Conservation (phyloP, 2,797 vertebrate genomes). For the Sebastolobus alascanus region DNA sequence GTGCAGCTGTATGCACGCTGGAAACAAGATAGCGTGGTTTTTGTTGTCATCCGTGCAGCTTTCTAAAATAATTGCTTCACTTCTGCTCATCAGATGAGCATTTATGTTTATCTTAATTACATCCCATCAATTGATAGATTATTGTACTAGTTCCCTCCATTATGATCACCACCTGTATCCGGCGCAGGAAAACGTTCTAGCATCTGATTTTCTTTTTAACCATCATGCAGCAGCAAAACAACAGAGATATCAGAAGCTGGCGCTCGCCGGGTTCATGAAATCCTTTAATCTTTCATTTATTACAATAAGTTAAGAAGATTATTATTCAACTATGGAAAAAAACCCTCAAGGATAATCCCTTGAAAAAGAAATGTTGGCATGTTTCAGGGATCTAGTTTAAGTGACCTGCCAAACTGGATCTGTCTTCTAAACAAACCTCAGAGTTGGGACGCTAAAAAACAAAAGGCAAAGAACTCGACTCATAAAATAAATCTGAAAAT, state of each 20-base stretch:
- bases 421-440: constrained; percentile 61
- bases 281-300: constrained; percentile 86
- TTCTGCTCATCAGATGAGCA: constrained; percentile 41
- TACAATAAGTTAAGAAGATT: constrained; percentile 85
- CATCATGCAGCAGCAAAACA: constrained; percentile 54
- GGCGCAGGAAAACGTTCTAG: constrained; percentile 7
- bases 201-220: constrained; percentile 42
- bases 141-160: constrained; percentile 30
- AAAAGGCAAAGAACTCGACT: constrained; percentile 1
- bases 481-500: background rate
- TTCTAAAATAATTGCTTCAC: constrained; percentile 55
- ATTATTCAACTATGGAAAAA: constrained; percentile 84
- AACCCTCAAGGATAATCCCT: constrained; percentile 78
- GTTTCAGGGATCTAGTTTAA: constrained; percentile 67
- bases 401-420: constrained; percentile 67
- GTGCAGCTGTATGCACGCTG: constrained; percentile 80
- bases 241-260: constrained; percentile 72
- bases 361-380: constrained; percentile 74
- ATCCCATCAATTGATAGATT: constrained; percentile 50
- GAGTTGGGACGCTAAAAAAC: constrained; percentile 34
- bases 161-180: constrained; percentile 24
- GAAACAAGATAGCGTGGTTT: constrained; percentile 61
- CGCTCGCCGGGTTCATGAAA: constrained; percentile 68
- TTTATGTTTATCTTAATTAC: constrained; percentile 59
- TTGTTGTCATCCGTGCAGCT: constrained; percentile 47